Evolutionary conservation across 1,140 invertebrate genomes (phyloP).

Genomic region (Brachionus rotundiformis): DNA sequence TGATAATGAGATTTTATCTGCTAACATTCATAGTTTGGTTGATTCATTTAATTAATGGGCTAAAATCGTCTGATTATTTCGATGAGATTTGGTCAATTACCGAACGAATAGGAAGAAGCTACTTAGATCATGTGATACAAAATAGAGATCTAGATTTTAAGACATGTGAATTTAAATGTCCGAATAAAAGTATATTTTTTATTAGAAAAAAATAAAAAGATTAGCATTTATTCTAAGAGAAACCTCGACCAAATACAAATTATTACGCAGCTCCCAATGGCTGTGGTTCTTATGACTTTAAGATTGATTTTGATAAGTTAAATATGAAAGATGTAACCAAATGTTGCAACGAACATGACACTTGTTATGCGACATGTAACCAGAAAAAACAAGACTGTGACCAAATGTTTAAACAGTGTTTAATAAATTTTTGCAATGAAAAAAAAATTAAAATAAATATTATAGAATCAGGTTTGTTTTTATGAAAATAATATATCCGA

Average conservation of each 20-base stretch:
- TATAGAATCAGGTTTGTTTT: slow-evolving; percentile 1
- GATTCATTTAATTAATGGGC: not conserved
- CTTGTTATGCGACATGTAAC: slow-evolving; percentile 47
- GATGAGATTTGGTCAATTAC: not conserved
- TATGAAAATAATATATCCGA: too few species aligned
- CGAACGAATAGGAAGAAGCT: slow-evolving; percentile 9
- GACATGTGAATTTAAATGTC: not conserved
- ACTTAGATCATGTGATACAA: not conserved
- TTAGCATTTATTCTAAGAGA: not conserved
- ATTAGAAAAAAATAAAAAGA: not conserved
- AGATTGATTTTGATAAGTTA: slow-evolving; percentile 35
- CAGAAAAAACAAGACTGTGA: slow-evolving; percentile 24
- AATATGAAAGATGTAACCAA: slow-evolving; percentile 40
- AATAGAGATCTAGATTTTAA: not conserved
- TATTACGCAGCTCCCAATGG: not conserved
- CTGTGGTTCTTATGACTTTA: slow-evolving; percentile 42
- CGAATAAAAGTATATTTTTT: not conserved
- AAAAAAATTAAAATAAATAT: not conserved
- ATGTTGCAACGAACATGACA: slow-evolving; percentile 40
- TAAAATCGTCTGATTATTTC: not conserved
- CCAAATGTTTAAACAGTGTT: slow-evolving; percentile 19
- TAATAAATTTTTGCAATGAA: not conserved
- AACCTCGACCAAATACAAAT: not conserved
- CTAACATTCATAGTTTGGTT: not conserved
- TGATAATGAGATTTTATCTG: not conserved